A percentile compares a stretch with the other conserved stretches of the same genome.
These are phyloP conservation scores for Nebria ingens DNA, from an alignment of 1,140 invertebrate genomes.

Conservation along the genomic window DNA sequence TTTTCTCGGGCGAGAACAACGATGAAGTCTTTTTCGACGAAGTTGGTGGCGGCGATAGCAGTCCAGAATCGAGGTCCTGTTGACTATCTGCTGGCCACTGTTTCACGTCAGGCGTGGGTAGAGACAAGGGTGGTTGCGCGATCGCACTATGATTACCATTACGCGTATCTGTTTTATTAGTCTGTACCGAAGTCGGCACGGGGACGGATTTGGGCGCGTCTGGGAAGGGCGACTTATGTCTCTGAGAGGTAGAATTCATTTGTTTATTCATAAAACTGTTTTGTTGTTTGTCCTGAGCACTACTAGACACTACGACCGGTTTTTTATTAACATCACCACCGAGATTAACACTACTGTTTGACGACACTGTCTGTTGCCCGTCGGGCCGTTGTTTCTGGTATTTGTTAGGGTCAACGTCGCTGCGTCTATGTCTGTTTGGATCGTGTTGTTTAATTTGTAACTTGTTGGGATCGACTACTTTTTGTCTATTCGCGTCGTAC, in stretches of 20 bases:
- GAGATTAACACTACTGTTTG: neutral
- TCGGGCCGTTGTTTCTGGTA: slow-evolving; percentile 11
- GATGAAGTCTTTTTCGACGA: slow-evolving; percentile 28
- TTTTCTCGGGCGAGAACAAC: slow-evolving; percentile 43
- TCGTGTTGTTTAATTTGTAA: slow-evolving; percentile 19
- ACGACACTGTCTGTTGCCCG: neutral
- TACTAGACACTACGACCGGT: neutral
- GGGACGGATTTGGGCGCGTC: slow-evolving; percentile 30
- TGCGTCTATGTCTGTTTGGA: neutral
- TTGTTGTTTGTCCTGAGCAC: neutral
- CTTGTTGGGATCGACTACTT: slow-evolving; percentile 21
- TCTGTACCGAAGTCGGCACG: slow-evolving; percentile 10
- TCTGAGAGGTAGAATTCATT: slow-evolving; percentile 30
- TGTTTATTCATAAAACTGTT: slow-evolving; percentile 19
- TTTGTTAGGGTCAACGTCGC: slow-evolving; percentile 26
- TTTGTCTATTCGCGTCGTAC: slow-evolving; percentile 1
- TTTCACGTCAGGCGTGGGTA: neutral
- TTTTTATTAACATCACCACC: neutral
- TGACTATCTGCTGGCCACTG: slow-evolving; percentile 11
- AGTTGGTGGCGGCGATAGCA: slow-evolving; percentile 15
- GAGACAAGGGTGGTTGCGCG: neutral
- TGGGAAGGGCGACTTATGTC: slow-evolving; percentile 28
- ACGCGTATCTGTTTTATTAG: neutral
- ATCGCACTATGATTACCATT: neutral
- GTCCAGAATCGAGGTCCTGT: slow-evolving; percentile 14